These are phyloP conservation scores for Rhogogaster chlorosoma DNA, from an alignment of 2,888 invertebrate species.

Conservation along the genomic window DNA sequence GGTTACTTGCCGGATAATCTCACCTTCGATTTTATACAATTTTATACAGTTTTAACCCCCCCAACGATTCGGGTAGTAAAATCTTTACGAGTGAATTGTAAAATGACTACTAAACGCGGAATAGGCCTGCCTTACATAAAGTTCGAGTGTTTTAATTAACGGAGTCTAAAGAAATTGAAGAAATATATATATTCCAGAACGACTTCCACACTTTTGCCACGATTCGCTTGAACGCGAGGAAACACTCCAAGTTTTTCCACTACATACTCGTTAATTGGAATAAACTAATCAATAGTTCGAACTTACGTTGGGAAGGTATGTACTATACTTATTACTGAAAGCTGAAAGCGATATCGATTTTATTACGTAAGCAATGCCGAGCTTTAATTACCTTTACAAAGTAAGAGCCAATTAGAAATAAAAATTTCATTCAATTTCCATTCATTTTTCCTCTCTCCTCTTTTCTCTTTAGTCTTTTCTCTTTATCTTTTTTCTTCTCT, in stretches of 20 bases:
- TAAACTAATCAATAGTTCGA: background rate
- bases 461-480: background rate
- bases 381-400: constrained; percentile 11
- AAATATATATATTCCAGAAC: background rate
- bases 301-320: background rate
- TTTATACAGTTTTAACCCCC: background rate
- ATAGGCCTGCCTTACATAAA: background rate
- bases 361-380: background rate
- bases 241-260: background rate
- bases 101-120: background rate
- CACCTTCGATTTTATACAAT: constrained; percentile 15
- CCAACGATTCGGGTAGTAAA: constrained; percentile 2
- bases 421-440: background rate
- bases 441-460: background rate
- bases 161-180: background rate
- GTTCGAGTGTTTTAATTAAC: constrained; percentile 22
- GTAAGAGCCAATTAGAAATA: background rate
- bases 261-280: constrained; percentile 13
- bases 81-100: constrained; percentile 33
- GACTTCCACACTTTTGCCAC: background rate
- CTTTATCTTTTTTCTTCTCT: background rate
- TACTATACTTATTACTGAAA: background rate
- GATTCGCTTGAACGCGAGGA: background rate
- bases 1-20: background rate
- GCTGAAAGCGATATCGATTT: background rate